phyloP scores from a whole-genome alignment of 2,113 vertebrate genomes.

The Trematocara variabile region DNA sequence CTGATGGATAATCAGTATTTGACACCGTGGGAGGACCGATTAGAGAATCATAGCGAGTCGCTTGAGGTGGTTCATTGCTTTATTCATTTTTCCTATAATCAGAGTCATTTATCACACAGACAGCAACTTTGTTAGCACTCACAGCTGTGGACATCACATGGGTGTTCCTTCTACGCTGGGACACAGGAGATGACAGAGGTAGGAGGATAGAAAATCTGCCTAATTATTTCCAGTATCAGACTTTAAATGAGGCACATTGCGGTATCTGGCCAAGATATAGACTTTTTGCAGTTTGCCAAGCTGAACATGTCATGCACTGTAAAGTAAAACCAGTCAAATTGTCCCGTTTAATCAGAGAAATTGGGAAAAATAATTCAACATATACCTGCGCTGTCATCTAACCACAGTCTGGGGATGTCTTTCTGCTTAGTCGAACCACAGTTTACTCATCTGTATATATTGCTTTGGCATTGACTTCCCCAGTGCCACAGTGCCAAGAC shows the following conservation, averaged over 20 bases:
- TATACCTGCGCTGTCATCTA: neutral
- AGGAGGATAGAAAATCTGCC: neutral
- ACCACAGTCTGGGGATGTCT: neutral
- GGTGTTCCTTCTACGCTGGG: neutral
- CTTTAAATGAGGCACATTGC: neutral
- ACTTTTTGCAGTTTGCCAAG: neutral
- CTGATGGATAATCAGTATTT: neutral
- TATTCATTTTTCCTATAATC: neutral
- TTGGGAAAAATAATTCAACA: neutral
- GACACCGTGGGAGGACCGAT: neutral
- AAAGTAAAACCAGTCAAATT: neutral
- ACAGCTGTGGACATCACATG: constrained; percentile 6
- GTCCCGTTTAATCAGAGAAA: neutral
- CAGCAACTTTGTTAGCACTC: neutral
- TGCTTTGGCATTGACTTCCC: neutral
- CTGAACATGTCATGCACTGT: neutral
- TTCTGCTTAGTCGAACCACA: neutral
- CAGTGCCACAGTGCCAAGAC: neutral
- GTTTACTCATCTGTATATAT: neutral
- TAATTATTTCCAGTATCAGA: neutral
- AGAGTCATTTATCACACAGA: neutral
- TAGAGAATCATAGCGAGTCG: neutral
- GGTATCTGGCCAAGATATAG: neutral
- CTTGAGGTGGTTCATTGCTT: neutral
- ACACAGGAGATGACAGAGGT: neutral